These are phyloP conservation scores for Ranitomeya variabilis DNA, from an alignment of 2,113 vertebrate species.

Conservation along the genomic window DNA sequence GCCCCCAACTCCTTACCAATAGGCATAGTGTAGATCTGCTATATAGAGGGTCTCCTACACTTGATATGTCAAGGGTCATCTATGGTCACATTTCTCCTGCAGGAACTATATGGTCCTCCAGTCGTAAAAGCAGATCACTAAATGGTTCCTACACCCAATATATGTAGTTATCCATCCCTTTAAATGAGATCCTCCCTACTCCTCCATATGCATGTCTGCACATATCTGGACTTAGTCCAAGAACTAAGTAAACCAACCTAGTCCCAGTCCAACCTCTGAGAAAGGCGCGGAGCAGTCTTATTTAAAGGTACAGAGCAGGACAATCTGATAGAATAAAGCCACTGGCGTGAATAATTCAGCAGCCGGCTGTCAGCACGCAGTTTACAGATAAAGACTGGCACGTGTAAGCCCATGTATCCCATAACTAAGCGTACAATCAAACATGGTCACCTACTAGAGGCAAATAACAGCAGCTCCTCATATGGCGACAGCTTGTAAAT, in stretches of 20 bases:
- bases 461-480: background rate
- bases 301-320: background rate
- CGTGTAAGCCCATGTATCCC: slow-evolving; percentile 28
- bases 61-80: too few relatives aligned
- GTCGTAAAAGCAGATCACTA: too few relatives aligned
- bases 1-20: too few relatives aligned
- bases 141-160: background rate
- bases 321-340: slow-evolving; percentile 9
- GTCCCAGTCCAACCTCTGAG: background rate
- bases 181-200: background rate
- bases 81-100: too few relatives aligned
- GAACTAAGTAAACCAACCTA: background rate
- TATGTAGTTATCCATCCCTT: background rate
- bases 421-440: slow-evolving; percentile 16
- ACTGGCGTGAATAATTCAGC: slow-evolving; percentile 45
- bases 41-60: too few relatives aligned
- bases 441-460: background rate
- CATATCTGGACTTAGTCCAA: background rate
- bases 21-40: too few relatives aligned
- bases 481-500: background rate
- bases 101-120: too few relatives aligned
- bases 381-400: slow-evolving; percentile 39
- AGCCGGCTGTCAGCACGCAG: slow-evolving; percentile 18
- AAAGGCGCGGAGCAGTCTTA: background rate
- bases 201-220: background rate